These are phyloP conservation scores for Macquaria ambigua DNA, from an alignment of 2,113 vertebrate genomes.

Conservation along the genomic window DNA sequence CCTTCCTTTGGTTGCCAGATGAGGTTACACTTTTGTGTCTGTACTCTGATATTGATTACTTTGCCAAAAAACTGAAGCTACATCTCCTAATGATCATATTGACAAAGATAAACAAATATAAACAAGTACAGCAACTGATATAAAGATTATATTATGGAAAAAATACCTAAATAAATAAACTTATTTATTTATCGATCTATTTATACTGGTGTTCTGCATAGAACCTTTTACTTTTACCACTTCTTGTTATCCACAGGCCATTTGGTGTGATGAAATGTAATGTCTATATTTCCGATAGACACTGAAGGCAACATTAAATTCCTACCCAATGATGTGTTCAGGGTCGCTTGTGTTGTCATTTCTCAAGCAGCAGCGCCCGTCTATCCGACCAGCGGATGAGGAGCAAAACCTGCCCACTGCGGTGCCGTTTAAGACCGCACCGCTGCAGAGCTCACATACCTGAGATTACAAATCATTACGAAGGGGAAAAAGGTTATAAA, in stretches of 20 bases:
- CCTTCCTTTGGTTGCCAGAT: neutral
- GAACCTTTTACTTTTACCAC: neutral
- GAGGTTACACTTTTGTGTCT: neutral
- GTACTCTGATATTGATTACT: no score
- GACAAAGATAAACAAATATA: neutral
- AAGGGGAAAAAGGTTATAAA: neutral
- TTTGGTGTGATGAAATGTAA: neutral
- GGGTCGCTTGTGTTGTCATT: slow-evolving; percentile 47
- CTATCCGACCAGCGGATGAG: slow-evolving; percentile 63
- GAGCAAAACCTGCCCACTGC: slow-evolving; percentile 76
- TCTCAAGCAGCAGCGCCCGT: slow-evolving; percentile 81
- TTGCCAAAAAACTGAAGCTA: neutral
- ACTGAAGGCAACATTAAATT: slow-evolving; percentile 1
- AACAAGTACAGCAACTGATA: neutral
- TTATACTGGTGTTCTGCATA: neutral
- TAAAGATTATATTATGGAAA: neutral
- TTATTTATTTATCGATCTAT: neutral
- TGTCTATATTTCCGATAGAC: neutral
- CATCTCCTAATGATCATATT: neutral
- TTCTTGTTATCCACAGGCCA: neutral
- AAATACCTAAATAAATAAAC: neutral
- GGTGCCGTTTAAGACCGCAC: slow-evolving; percentile 60
- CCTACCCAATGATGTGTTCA: slow-evolving; percentile 80
- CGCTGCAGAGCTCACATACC: slow-evolving; percentile 80
- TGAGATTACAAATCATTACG: slow-evolving; percentile 26